phyloP scores from a whole-genome alignment of 2,797 vertebrate genomes.

The Pangasius djambal region DNA sequence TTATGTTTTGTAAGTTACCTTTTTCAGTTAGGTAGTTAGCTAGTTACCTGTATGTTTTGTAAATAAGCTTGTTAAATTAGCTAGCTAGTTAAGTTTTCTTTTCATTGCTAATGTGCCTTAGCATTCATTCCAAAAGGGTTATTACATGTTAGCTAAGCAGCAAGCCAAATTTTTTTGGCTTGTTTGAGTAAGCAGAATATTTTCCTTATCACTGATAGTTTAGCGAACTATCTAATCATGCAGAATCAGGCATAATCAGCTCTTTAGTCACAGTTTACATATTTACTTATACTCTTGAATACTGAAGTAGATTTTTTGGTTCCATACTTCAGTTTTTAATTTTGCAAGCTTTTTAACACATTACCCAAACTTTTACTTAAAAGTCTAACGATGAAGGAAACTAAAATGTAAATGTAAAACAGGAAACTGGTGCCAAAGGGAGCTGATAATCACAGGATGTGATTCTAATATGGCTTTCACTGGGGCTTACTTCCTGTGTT shows the following conservation, averaged over 20 bases:
- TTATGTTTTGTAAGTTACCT: too few species aligned
- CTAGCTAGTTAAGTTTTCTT: not conserved
- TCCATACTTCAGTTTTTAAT: not conserved
- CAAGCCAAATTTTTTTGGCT: not conserved
- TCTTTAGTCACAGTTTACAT: not conserved
- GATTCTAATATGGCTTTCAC: not conserved
- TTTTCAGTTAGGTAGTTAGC: not conserved
- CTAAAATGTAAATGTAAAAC: not conserved
- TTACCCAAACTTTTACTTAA: not conserved
- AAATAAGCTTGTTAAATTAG: not conserved
- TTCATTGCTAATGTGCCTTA: not conserved
- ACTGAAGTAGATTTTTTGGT: not conserved
- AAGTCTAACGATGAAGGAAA: not conserved
- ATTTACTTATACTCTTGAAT: not conserved
- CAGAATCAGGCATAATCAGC: not conserved
- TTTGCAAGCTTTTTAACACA: not conserved
- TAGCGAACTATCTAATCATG: not conserved
- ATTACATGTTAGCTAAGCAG: not conserved
- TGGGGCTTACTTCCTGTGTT: not conserved
- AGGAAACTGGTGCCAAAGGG: not conserved
- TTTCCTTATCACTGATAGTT: not conserved
- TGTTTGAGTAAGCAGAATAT: not conserved
- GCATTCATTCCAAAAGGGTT: not conserved
- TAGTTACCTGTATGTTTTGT: not conserved
- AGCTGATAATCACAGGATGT: not conserved